Evolutionary conservation across 2,797 vertebrate species (phyloP), one percentile per base, ranked within the genome.

Genomic region (Acipenser ruthenus): DNA sequence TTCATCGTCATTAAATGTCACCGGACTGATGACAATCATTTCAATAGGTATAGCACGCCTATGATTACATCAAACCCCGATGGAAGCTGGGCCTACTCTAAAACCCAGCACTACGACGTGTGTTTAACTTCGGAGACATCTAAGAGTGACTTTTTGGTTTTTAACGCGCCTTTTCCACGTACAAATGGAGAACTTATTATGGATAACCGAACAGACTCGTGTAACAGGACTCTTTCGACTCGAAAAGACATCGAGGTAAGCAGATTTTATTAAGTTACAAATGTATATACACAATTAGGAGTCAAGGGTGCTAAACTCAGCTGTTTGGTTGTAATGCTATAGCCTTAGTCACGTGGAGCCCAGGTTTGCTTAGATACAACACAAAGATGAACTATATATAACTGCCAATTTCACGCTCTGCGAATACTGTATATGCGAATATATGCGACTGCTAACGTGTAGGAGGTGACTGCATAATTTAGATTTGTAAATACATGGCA

Each of bases 51-150:
- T 58, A 63, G 60, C 66, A 49, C 66, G 59, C 66, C 15, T 8
- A 70, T 72, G 73, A 75, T 75, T 62, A 70, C 69, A 67, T 67
- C 71, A 62, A 69, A 72, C 65, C 67, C 66, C 62, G 49, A 72
- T 63, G 59, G 8, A 74, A 74, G 1, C 70, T 79, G 65, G 74
- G 77, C 74, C 65, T 77, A 75, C 74, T 78, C 76, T 55, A 74
- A 78, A 71, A 63, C 73, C 51, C 76, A 78, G 69, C 76, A 77
- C 69, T 77, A 77, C 59, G 73, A 77, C 73, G 73, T 77, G 73
- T 77, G 75, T 69, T 77, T 77, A 68, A 73, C 68, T 50, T 77
- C 75, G 68, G 75, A 77, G 71, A 77, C 76, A n/a, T 50, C 73
- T 23, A 77, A 75, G 73, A 77, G 73, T 71, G 75, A 77, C 65